Conservation (phyloP, 2,888 invertebrate genomes). For the Seira ritae region DNA sequence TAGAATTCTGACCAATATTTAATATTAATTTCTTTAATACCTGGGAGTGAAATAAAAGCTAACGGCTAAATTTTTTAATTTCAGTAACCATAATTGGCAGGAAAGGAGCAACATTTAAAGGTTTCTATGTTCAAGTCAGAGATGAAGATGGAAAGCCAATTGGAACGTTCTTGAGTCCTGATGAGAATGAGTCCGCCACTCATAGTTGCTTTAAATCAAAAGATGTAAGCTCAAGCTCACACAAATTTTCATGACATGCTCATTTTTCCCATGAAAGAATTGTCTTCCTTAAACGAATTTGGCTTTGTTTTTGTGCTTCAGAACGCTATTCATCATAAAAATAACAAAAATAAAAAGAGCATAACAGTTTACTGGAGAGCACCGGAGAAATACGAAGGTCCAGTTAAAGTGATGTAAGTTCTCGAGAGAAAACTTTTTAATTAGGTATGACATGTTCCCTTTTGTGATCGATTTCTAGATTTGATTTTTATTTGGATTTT, state of each 20-base stretch:
- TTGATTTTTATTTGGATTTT: background rate
- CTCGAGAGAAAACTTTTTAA: slow-evolving; percentile 1
- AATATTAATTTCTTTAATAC: background rate
- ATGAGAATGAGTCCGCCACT: slow-evolving; percentile 39
- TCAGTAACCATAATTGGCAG: slow-evolving; percentile 43
- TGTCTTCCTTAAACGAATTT: no score
- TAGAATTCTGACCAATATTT: background rate
- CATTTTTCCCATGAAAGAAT: background rate
- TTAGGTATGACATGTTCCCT: background rate
- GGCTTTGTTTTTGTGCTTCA: slow-evolving; percentile 28
- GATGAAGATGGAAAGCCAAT: slow-evolving; percentile 60
- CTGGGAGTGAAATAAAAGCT: no score
- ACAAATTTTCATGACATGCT: background rate
- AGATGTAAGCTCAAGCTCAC: slow-evolving; percentile 46
- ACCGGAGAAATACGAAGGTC: slow-evolving; percentile 55
- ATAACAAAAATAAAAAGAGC: slow-evolving; percentile 48
- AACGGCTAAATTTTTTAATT: background rate
- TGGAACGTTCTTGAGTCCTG: slow-evolving; percentile 54
- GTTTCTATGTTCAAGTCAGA: slow-evolving; percentile 67
- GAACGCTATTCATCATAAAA: slow-evolving; percentile 66
- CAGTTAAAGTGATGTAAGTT: slow-evolving; percentile 62
- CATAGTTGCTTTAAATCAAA: slow-evolving; percentile 64
- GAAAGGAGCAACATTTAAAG: slow-evolving; percentile 47
- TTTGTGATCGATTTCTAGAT: background rate
- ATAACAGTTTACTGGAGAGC: slow-evolving; percentile 63